A percentile compares a stretch with the other conserved stretches of the same genome.
Evolutionary conservation across 2,797 vertebrate genomes (phyloP).

Genomic region (Petrocephalus schoutedeni): DNA sequence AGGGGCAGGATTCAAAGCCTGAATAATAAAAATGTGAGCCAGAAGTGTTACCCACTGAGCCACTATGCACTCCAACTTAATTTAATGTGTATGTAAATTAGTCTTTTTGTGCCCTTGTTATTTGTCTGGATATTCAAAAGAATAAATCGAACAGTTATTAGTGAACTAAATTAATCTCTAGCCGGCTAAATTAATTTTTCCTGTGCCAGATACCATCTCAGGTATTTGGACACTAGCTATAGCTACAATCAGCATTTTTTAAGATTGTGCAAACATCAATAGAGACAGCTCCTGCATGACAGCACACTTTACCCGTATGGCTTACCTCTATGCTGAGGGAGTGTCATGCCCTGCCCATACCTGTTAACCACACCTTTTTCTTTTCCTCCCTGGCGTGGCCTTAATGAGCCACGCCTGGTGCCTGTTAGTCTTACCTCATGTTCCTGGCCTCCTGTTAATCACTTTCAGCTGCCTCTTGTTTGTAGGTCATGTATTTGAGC

Average conservation of each 20-base stretch:
- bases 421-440: too few relatives aligned
- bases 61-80: not conserved
- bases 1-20: not conserved
- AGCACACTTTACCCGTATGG: not conserved
- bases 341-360: too few relatives aligned
- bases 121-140: not conserved
- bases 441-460: too few relatives aligned
- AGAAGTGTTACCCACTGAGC: not conserved
- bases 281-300: not conserved
- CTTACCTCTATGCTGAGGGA: not conserved
- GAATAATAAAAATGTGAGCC: not conserved
- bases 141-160: not conserved
- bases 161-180: not conserved
- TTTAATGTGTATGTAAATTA: conserved; percentile 5
- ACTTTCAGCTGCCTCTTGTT: too few relatives aligned
- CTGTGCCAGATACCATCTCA: not conserved
- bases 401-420: too few relatives aligned
- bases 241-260: not conserved
- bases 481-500: too few relatives aligned
- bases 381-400: too few relatives aligned
- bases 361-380: too few relatives aligned
- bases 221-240: not conserved
- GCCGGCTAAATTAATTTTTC: not conserved
- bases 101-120: not conserved
- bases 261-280: not conserved